phyloP scores from a whole-genome alignment of 2,888 invertebrate species.

The Plutella xylostella region DNA sequence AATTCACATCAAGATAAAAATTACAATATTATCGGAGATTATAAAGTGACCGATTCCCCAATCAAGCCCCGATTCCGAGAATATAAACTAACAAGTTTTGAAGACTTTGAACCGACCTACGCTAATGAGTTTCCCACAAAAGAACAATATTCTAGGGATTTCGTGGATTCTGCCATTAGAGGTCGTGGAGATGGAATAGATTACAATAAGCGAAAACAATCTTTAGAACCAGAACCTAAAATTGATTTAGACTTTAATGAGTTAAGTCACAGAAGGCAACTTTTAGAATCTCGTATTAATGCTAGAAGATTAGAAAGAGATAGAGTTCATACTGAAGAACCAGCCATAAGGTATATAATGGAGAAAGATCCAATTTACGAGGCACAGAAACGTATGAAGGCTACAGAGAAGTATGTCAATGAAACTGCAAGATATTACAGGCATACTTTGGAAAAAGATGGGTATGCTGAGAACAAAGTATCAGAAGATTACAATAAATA shows the following conservation, averaged over 20 bases:
- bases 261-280: slow-evolving; percentile 78
- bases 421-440: slow-evolving; percentile 70
- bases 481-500: slow-evolving; percentile 63
- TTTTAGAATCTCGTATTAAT: slow-evolving; percentile 80
- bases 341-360: slow-evolving; percentile 49
- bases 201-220: slow-evolving; percentile 65
- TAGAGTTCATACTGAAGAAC: slow-evolving; percentile 42
- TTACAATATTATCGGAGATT: slow-evolving; percentile 46
- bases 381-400: slow-evolving; percentile 57
- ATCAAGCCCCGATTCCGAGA: slow-evolving; percentile 74
- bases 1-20: slow-evolving; percentile 60
- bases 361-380: slow-evolving; percentile 63
- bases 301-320: slow-evolving; percentile 65
- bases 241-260: slow-evolving; percentile 66
- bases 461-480: slow-evolving; percentile 61
- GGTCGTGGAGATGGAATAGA: slow-evolving; percentile 78
- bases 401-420: slow-evolving; percentile 67
- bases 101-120: slow-evolving; percentile 62
- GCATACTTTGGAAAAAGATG: slow-evolving; percentile 68
- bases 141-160: slow-evolving; percentile 30
- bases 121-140: slow-evolving; percentile 46
- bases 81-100: slow-evolving; percentile 64
- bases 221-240: slow-evolving; percentile 49
- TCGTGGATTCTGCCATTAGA: slow-evolving; percentile 51
- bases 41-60: slow-evolving; percentile 67